phyloP scores from a whole-genome alignment of 2,113 vertebrate genomes.

The Ophthalmolycus amberensis region DNA sequence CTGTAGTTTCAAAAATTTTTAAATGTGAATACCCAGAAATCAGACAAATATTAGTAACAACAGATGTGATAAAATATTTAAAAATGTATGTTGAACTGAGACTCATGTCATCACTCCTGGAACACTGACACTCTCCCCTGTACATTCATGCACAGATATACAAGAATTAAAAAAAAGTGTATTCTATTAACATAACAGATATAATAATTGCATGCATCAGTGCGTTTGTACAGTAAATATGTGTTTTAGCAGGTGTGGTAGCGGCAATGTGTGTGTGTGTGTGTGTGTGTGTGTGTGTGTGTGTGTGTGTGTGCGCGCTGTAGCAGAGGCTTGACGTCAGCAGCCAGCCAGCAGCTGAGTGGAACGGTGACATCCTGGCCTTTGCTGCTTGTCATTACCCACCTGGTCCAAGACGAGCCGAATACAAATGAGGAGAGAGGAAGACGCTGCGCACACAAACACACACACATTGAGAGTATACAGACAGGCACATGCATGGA shows the following conservation, averaged over 20 bases:
- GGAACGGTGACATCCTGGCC: constrained; percentile 86
- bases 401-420: constrained; percentile 84
- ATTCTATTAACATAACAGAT: neutral
- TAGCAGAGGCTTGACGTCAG: constrained; percentile 41
- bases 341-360: constrained; percentile 81
- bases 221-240: neutral
- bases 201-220: neutral
- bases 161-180: too few relatives aligned
- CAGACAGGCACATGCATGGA: neutral
- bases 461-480: neutral
- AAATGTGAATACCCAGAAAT: too few relatives aligned
- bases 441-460: neutral
- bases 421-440: constrained; percentile 81
- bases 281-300: constrained; percentile 18
- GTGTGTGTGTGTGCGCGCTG: constrained; percentile 4
- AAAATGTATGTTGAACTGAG: too few relatives aligned
- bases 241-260: neutral
- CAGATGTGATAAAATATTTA: too few relatives aligned
- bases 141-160: too few relatives aligned
- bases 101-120: too few relatives aligned
- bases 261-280: neutral
- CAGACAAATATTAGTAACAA: too few relatives aligned
- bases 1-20: neutral
- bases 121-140: too few relatives aligned
- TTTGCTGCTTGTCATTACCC: constrained; percentile 88